Evolutionary conservation across 2,113 vertebrate genomes (phyloP).

Genomic region (human (Homo sapiens)): GRCh38 chr6:41859001-41859500

Average conservation of each 20-base stretch:
- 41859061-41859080: neutral
- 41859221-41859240: neutral
- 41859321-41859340: neutral
- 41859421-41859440: neutral
- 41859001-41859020: neutral
- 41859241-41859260: neutral
- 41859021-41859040: neutral
- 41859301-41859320: neutral
- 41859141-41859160: neutral
- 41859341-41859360: neutral
- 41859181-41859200: neutral
- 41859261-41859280: neutral
- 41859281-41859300: neutral
- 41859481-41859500: neutral
- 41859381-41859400: neutral
- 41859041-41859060: neutral
- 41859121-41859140: neutral
- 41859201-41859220: neutral
- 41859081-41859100: neutral
- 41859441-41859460: neutral
- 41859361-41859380: neutral
- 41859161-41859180: neutral
- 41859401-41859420: neutral
- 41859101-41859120: neutral
- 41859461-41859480: neutral